A percentile compares a stretch with the other conserved stretches of the same genome.
phyloP scores from a whole-genome alignment of 53 echinoderm and acorn worm genomes.

The Echinarachnius parma region DNA sequence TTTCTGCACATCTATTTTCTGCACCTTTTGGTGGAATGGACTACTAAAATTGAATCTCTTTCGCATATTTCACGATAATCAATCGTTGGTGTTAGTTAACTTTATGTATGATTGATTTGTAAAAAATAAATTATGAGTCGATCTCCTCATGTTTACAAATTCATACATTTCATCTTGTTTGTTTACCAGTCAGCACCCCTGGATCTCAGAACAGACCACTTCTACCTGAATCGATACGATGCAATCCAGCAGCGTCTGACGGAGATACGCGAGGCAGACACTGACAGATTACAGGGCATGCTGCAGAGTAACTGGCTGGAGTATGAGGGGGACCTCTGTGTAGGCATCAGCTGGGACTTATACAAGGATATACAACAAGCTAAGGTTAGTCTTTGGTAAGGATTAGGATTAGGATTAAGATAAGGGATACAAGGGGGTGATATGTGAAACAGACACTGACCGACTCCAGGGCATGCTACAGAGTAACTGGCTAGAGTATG shows the following conservation, averaged over 20 bases:
- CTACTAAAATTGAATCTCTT: too few species aligned
- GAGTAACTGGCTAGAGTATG: constrained; percentile 66
- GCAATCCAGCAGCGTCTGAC: constrained; percentile 53
- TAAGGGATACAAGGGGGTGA: too few species aligned
- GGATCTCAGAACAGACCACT: constrained; percentile 72
- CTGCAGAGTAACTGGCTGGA: constrained; percentile 65
- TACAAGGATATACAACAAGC: constrained; percentile 74
- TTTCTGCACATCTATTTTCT: too few species aligned
- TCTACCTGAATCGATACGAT: constrained; percentile 63
- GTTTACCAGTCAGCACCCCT: constrained; percentile 62
- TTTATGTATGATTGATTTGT: background rate
- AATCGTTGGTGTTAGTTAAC: too few species aligned
- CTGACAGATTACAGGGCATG: constrained; percentile 35
- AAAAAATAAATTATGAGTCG: background rate
- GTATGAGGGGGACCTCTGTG: constrained; percentile 72
- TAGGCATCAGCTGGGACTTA: constrained; percentile 76
- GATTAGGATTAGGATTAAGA: too few species aligned
- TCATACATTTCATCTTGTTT: background rate
- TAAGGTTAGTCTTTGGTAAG: constrained; percentile 56
- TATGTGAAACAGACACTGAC: constrained; percentile 48
- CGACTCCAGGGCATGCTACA: constrained; percentile 49
- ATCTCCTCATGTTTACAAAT: background rate
- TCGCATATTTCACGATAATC: too few species aligned
- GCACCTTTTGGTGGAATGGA: too few species aligned
- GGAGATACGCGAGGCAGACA: constrained; percentile 55